A percentile compares a stretch with the other conserved stretches of the same genome.
Evolutionary conservation across 2,113 vertebrate species (phyloP).

Genomic region (Pangasianodon gigas): DNA sequence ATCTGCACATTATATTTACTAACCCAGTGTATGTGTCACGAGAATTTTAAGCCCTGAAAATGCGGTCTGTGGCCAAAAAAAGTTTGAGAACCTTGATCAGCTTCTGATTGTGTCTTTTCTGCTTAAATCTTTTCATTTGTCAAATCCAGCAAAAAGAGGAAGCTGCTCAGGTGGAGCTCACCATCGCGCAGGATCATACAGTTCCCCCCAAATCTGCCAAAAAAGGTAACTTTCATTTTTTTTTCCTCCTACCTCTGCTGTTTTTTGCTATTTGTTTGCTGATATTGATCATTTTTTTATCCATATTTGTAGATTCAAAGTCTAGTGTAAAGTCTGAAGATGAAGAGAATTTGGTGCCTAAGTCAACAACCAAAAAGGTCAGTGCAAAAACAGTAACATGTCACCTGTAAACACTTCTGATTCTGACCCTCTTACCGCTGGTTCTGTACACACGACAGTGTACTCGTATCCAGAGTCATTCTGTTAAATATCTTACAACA

Average conservation of each 20-base stretch:
- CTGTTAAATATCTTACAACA: slow-evolving; percentile 30
- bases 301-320: slow-evolving; percentile 57
- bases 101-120: not conserved
- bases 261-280: not conserved
- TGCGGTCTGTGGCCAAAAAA: not conserved
- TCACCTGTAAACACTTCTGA: not conserved
- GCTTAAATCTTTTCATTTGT: slow-evolving; percentile 40
- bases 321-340: slow-evolving; percentile 60
- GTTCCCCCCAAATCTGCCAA: slow-evolving; percentile 63
- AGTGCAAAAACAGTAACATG: not conserved
- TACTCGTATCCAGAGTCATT: not conserved
- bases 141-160: slow-evolving; percentile 50
- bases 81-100: not conserved
- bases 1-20: not conserved
- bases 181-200: slow-evolving; percentile 65
- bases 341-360: slow-evolving; percentile 59
- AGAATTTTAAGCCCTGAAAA: not conserved
- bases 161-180: slow-evolving; percentile 65
- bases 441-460: not conserved
- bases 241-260: not conserved
- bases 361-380: slow-evolving; percentile 65
- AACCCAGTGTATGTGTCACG: not conserved
- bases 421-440: not conserved
- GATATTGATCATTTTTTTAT: not conserved
- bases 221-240: slow-evolving; percentile 60